A percentile compares a stretch with the other conserved stretches of the same genome.
These are phyloP conservation scores for Drosophila sproati DNA, from an alignment of 1,140 invertebrate genomes.

Conservation along the genomic window DNA sequence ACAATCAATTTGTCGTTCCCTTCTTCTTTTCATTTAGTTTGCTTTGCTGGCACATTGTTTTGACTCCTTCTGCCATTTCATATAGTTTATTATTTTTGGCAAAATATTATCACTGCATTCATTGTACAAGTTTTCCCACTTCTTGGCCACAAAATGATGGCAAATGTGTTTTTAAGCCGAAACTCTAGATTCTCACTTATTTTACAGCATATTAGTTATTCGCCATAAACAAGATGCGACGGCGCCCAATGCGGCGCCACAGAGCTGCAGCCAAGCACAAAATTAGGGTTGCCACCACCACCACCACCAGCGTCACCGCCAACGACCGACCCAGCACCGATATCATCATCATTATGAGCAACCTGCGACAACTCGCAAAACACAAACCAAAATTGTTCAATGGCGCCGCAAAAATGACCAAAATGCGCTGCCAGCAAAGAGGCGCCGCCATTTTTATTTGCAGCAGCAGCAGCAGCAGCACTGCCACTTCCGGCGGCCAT, in stretches of 20 bases:
- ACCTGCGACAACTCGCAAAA: conserved; percentile 81
- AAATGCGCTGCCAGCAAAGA: conserved; percentile 76
- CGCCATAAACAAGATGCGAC: conserved; percentile 74
- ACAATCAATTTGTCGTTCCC: background rate
- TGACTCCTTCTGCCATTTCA: background rate
- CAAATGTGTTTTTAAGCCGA: conserved; percentile 80
- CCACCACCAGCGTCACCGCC: conserved; percentile 6
- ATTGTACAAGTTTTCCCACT: conserved; percentile 18
- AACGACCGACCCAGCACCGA: background rate
- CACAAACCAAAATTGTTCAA: conserved; percentile 81
- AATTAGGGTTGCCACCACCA: conserved; percentile 65
- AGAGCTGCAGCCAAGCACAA: conserved; percentile 64
- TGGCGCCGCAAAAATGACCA: conserved; percentile 81
- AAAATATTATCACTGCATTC: conserved; percentile 28
- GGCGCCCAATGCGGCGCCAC: conserved; percentile 58
- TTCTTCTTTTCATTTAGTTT: background rate
- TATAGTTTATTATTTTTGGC: background rate
- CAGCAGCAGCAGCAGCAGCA: conserved; percentile 42
- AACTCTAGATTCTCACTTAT: conserved; percentile 69
- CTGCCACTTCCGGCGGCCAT: conserved; percentile 75
- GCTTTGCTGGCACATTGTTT: background rate
- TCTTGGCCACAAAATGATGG: conserved; percentile 48
- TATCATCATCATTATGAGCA: conserved; percentile 62
- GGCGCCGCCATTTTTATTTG: conserved; percentile 77
- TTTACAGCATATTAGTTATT: conserved; percentile 80